Percentiles rank a stretch among this genome's conserved stretches.
phyloP scores from a whole-genome alignment of 2,888 invertebrate species.

The Melanargia galathea region DNA sequence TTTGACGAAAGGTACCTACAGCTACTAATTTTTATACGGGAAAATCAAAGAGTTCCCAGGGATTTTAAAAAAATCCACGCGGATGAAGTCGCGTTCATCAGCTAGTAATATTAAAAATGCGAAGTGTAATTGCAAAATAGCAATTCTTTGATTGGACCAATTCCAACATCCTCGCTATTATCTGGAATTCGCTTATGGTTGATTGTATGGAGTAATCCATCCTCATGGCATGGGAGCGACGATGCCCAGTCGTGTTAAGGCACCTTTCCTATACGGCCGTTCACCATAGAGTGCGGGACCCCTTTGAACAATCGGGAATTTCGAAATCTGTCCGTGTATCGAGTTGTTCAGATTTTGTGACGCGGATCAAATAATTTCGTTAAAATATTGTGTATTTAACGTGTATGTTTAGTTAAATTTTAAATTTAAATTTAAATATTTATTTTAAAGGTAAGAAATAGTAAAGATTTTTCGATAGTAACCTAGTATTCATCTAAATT shows the following conservation, averaged over 20 bases:
- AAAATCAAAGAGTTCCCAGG: not conserved
- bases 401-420: not conserved
- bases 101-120: not conserved
- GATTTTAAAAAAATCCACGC: not conserved
- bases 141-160: not conserved
- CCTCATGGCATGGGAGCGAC: constrained; percentile 56
- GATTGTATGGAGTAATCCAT: constrained; percentile 33
- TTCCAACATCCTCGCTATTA: constrained; percentile 15
- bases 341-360: not conserved
- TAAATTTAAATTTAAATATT: too few relatives aligned
- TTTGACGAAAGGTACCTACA: too few relatives aligned
- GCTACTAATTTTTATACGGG: too few relatives aligned
- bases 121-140: not conserved
- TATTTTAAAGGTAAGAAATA: constrained; percentile 1
- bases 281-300: constrained; percentile 46
- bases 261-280: constrained; percentile 55
- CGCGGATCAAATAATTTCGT: not conserved
- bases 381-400: not conserved
- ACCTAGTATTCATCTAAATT: not conserved
- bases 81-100: not conserved
- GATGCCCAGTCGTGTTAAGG: constrained; percentile 70
- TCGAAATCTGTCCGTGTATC: not conserved
- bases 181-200: constrained; percentile 31
- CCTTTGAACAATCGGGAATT: constrained; percentile 24
- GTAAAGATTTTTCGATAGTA: not conserved